A percentile compares a stretch with the other conserved stretches of the same genome.
Conservation (phyloP, 2,888 invertebrate species). For the Polymixis flavicincta region DNA sequence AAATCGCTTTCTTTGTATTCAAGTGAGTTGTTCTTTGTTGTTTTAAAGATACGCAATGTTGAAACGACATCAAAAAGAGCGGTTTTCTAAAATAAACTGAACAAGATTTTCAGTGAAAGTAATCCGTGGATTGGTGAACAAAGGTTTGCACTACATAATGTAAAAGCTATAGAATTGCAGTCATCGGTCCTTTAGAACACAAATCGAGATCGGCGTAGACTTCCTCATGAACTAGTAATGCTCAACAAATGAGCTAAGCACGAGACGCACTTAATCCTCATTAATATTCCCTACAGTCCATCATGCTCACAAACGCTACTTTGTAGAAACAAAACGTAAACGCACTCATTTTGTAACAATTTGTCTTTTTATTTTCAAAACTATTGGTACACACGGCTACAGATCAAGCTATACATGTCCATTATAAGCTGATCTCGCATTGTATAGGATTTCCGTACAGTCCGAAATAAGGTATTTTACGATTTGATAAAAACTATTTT, state of each 20-base stretch:
- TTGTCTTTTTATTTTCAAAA: slow-evolving; percentile 24
- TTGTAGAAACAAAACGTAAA: slow-evolving; percentile 36
- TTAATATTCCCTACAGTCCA: slow-evolving; percentile 47
- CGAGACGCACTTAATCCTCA: slow-evolving; percentile 38
- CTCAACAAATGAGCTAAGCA: slow-evolving; percentile 25
- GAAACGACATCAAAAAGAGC: neutral
- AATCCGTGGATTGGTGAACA: neutral
- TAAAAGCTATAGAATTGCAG: slow-evolving; percentile 13
- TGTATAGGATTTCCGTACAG: no score
- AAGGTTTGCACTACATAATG: neutral
- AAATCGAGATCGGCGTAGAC: slow-evolving; percentile 12
- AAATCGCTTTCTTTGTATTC: neutral
- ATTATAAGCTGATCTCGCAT: no score
- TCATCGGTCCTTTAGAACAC: slow-evolving; percentile 10
- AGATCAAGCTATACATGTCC: no score
- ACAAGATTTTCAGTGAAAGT: neutral
- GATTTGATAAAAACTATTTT: no score
- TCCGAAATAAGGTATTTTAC: no score
- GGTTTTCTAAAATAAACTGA: neutral
- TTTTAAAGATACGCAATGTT: neutral
- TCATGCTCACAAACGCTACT: slow-evolving; percentile 23
- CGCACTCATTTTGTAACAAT: slow-evolving; percentile 27
- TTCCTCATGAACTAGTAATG: slow-evolving; percentile 21
- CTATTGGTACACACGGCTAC: slow-evolving; percentile 3
- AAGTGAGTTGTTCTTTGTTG: neutral